Evolutionary conservation across 2,888 invertebrate species (phyloP), one percentile per base, ranked within the genome.

Genomic region (Rhagium mordax): DNA sequence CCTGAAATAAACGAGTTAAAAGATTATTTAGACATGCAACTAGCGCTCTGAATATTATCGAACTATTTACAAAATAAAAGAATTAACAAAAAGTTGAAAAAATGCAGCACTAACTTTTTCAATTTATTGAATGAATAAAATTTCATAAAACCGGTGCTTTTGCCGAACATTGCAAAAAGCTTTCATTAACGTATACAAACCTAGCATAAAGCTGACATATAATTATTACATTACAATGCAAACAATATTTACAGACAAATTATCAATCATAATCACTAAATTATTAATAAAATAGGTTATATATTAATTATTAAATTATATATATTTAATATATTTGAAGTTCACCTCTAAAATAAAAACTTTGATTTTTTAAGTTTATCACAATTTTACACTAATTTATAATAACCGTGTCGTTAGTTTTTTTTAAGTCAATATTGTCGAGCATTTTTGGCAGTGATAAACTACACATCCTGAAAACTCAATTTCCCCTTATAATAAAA

Each of bases 201-300:
- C 47, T 74, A 51, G 74, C 74, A 66, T 8, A 21, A 77, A 75
- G 76, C 72, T 24, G 68, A 76, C 67, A 67, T 33, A 29, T 73
- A 67, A 73, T 53, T 33, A 70, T 64, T 73, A 74, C 76, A 82
- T 79, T 79, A 82, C 78, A 84, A 82, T 78, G 81, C 83, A 84
- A 84, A 85, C 84, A 83, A 85, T 85, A 85, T 85, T 84, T 85
- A 85, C 85, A 85, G 81, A 84, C 75, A 80, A 81, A 78, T 78
- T 75, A 79, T 59, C 80, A 81, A 78, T 80, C 76, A 72, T 78
- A 78, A 77, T 72, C 74, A 79, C 75, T 76, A 78, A 76, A 75
- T 79, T 80, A 67, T 67, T 78, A 83, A 77, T 81, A 80, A 79
- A 81, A 81, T 79, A 81, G 65, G 77, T 77, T 80, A 78, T 74